Percentiles rank a stretch among this genome's conserved stretches.
phyloP scores from a whole-genome alignment of 2,888 invertebrate genomes.

The Tipula lateralis region DNA sequence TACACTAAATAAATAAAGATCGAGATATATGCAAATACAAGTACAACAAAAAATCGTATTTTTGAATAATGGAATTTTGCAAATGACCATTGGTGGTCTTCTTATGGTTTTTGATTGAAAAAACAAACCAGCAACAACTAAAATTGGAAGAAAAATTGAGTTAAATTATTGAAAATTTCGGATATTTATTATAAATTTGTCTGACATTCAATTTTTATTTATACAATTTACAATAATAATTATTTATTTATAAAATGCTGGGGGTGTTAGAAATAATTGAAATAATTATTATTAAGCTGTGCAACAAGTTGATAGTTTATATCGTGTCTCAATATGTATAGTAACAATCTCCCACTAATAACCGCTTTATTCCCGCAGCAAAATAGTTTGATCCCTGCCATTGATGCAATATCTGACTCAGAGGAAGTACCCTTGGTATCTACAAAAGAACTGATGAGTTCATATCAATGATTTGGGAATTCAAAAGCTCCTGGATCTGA shows the following conservation, averaged over 20 bases:
- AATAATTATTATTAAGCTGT: not conserved
- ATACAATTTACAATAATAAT: not conserved
- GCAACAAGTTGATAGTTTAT: not conserved
- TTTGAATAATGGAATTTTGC: not conserved
- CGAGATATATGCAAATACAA: not conserved
- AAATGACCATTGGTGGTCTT: not conserved
- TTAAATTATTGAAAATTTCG: constrained; percentile 4
- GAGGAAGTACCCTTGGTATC: too few relatives aligned
- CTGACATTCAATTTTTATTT: not conserved
- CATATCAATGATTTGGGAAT: too few relatives aligned
- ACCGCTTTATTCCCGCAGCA: too few relatives aligned
- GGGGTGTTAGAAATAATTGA: constrained; percentile 24
- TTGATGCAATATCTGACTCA: too few relatives aligned
- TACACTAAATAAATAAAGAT: not conserved
- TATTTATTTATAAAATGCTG: not conserved
- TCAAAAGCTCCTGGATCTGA: too few relatives aligned
- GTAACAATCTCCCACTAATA: too few relatives aligned
- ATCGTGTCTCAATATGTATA: too few relatives aligned
- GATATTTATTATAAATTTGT: not conserved
- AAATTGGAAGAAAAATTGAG: not conserved
- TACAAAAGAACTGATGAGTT: too few relatives aligned
- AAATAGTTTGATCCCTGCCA: too few relatives aligned
- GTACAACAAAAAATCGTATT: not conserved
- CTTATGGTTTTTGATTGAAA: not conserved
- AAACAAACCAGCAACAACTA: not conserved